Base-by-base conservation (phyloP, 1,140 invertebrate species). In the Mamestra configurata region DNA sequence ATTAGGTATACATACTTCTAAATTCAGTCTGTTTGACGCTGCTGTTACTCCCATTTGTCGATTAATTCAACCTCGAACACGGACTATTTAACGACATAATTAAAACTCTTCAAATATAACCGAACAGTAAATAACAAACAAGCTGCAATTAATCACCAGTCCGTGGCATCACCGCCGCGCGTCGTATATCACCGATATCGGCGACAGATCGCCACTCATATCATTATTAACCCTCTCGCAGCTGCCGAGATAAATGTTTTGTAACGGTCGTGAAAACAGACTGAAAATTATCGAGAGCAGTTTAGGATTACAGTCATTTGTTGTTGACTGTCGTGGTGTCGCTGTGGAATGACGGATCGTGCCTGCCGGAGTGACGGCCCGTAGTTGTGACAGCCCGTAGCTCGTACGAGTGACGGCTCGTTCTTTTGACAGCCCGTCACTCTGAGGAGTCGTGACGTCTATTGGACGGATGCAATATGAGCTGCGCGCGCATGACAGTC, bases 381-480 rank as follows among this genome's bases (percentile, higher is more conserved):
- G 8, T 55, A 11, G 5, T 1, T 1, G 7, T 66, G 64, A 46
- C 64, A 20, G 8, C 31, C 15, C 27, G 37, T 24, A n/a, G 10
- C 31, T 11, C 27, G 37, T 24, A n/a, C 5, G 13, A 8, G 22
- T 80, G 71, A 79, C 61, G 11, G 13, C 40, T 11, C 10, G 8
- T 55, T 18, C 5, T 7, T 1, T 6, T 66, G 61, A 43, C 61
- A 18, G n/a, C 27, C 49, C 57, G 35, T 40, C 49, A 35, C 37
- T 6, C 20, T 80, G 70, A 79, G 51, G 13, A 57, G 40, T 35
- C 57, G 35, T 82, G 83, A 82, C 81, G 75, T 84, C 81, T 81
- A 82, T 82, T 84, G 66, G 82, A 57, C 68, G 77, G 79, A 79
- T 84, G 79, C 75, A 86, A 82, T 77, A 37, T 27, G 82, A 83